These are phyloP conservation scores for Phymatocera aterrima DNA, from an alignment of 2,888 invertebrate genomes.

Conservation along the genomic window DNA sequence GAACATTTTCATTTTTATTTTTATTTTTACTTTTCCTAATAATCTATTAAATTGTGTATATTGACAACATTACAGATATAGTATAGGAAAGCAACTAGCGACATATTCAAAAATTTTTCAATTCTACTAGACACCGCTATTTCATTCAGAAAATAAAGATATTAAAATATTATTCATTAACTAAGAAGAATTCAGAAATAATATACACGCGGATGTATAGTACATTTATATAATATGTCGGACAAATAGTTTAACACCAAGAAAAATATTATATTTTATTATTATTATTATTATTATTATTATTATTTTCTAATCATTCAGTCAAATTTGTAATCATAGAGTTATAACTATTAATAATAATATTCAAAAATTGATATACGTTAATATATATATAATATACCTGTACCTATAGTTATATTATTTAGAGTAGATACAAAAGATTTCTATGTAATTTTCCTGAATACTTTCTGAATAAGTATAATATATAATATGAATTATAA, in stretches of 20 bases:
- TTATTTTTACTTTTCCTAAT: not conserved
- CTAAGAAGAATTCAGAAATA: no score
- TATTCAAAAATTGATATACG: constrained; percentile 59
- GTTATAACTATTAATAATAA: constrained; percentile 51
- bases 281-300: not conserved
- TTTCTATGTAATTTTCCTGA: no score
- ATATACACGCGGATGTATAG: no score
- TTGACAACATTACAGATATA: constrained; percentile 18
- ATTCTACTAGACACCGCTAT: no score
- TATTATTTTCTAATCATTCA: constrained; percentile 66
- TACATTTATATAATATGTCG: constrained; percentile 53
- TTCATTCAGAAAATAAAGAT: not conserved
- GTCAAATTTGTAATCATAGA: constrained; percentile 64
- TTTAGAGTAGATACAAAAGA: no score
- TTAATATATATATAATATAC: not conserved
- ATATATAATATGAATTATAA: no score
- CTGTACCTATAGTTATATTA: not conserved
- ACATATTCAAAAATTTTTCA: constrained; percentile 3
- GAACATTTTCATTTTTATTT: constrained; percentile 2
- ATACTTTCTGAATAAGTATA: no score
- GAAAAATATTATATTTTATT: constrained; percentile 69
- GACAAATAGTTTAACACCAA: constrained; percentile 72
- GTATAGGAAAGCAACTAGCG: no score
- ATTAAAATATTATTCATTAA: no score
- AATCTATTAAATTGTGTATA: not conserved